Percentiles rank a stretch among this genome's conserved stretches.
Evolutionary conservation across 2,888 invertebrate genomes (phyloP).

Genomic region (Blastobasis adustella): DNA sequence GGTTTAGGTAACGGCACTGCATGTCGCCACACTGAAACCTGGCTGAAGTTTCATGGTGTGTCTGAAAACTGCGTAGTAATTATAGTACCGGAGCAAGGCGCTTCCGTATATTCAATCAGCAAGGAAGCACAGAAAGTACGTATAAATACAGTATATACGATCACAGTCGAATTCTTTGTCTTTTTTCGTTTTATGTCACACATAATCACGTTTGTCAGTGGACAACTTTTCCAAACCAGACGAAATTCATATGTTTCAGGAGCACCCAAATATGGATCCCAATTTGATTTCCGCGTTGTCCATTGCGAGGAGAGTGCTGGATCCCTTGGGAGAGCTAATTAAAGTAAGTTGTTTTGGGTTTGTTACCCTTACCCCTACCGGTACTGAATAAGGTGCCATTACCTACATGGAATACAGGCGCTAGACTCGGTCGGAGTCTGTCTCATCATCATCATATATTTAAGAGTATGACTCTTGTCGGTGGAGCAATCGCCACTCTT

Average conservation of each 20-base stretch:
- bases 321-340: conserved; percentile 92
- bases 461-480: no score
- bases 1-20: conserved; percentile 94
- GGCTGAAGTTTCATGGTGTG: conserved; percentile 74
- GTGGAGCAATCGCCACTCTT: no score
- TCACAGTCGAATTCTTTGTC: no score
- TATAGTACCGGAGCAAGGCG: conserved; percentile 93
- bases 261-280: conserved; percentile 88
- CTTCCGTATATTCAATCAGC: conserved; percentile 94
- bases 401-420: no score
- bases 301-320: conserved; percentile 90
- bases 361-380: no score
- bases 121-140: conserved; percentile 82
- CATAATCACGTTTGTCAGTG: neutral
- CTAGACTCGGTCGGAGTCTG: no score
- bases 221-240: neutral
- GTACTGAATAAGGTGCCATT: no score
- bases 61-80: conserved; percentile 78
- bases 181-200: neutral
- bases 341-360: conserved; percentile 66
- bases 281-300: conserved; percentile 85
- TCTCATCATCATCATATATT: no score
- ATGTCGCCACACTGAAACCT: conserved; percentile 89
- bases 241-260: conserved; percentile 50
- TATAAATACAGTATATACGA: neutral